phyloP scores from a whole-genome alignment of 2,113 vertebrate species.

The Ptilonorhynchus violaceus region DNA sequence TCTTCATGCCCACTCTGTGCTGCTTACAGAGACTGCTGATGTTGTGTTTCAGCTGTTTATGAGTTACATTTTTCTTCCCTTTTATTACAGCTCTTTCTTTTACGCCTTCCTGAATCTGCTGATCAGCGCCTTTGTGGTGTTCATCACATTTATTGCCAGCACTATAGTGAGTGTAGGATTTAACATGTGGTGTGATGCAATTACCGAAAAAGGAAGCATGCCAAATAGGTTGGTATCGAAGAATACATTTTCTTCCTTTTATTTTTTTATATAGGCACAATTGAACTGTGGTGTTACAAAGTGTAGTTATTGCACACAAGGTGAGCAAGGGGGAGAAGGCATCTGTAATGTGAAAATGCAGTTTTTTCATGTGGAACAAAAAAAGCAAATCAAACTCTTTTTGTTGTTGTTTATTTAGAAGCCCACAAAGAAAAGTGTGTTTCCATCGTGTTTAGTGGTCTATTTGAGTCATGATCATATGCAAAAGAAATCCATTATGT shows the following conservation, averaged over 20 bases:
- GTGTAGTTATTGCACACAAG: not conserved
- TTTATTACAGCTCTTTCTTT: slow-evolving; percentile 85
- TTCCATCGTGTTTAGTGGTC: not conserved
- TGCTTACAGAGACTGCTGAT: slow-evolving; percentile 43
- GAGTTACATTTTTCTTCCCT: slow-evolving; percentile 25
- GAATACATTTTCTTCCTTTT: not conserved
- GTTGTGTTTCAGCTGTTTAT: slow-evolving; percentile 43
- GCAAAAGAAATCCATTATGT: not conserved
- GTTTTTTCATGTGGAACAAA: not conserved
- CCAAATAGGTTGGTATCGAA: slow-evolving; percentile 80
- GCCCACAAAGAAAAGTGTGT: not conserved
- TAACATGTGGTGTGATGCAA: slow-evolving; percentile 91
- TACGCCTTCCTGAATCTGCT: slow-evolving; percentile 90
- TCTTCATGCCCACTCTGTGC: not conserved
- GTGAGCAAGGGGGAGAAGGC: not conserved
- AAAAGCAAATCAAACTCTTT: not conserved
- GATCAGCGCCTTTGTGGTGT: slow-evolving; percentile 86
- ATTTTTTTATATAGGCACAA: not conserved
- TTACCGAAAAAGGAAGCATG: slow-evolving; percentile 86
- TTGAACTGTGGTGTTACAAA: not conserved
- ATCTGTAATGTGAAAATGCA: not conserved
- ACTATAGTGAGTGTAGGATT: slow-evolving; percentile 93
- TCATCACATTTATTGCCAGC: slow-evolving; percentile 89
- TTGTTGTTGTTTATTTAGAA: not conserved
- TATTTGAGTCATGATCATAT: not conserved